Evolutionary conservation across 2,888 invertebrate genomes (phyloP).

Genomic region (Diaphora mendica): DNA sequence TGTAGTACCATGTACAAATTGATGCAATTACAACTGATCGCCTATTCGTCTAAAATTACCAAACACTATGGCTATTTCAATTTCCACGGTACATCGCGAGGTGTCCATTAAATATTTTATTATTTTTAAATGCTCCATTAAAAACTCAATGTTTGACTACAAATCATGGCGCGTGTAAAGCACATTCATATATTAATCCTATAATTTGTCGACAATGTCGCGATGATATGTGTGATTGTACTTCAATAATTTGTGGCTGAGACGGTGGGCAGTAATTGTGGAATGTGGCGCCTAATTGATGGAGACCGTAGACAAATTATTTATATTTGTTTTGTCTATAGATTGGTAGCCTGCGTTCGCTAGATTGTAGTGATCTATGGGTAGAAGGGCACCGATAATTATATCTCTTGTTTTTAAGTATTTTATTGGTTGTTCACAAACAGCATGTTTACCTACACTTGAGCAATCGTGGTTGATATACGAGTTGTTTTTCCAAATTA

Average conservation of each 20-base stretch:
- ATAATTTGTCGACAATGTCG: conserved; percentile 26
- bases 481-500: background rate
- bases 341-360: conserved; percentile 31
- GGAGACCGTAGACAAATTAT: conserved; percentile 24
- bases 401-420: conserved; percentile 19
- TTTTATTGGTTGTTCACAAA: conserved; percentile 19
- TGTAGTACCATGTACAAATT: conserved; percentile 8
- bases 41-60: conserved; percentile 6
- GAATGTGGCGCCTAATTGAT: conserved; percentile 33
- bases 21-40: conserved; percentile 4
- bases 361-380: conserved; percentile 37
- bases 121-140: conserved; percentile 24
- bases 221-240: conserved; percentile 11
- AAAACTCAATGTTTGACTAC: conserved; percentile 16
- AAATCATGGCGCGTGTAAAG: conserved; percentile 17
- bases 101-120: conserved; percentile 15
- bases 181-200: conserved; percentile 18
- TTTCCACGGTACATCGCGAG: conserved; percentile 6
- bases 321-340: conserved; percentile 31
- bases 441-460: background rate
- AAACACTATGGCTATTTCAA: conserved; percentile 11
- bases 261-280: conserved; percentile 32
- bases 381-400: conserved; percentile 14
- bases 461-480: conserved; percentile 2
- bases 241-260: conserved; percentile 35